Evolutionary conservation across 2,113 vertebrate genomes (phyloP), one percentile per base, ranked within the genome.

Genomic region (Ramphastos sulfuratus): DNA sequence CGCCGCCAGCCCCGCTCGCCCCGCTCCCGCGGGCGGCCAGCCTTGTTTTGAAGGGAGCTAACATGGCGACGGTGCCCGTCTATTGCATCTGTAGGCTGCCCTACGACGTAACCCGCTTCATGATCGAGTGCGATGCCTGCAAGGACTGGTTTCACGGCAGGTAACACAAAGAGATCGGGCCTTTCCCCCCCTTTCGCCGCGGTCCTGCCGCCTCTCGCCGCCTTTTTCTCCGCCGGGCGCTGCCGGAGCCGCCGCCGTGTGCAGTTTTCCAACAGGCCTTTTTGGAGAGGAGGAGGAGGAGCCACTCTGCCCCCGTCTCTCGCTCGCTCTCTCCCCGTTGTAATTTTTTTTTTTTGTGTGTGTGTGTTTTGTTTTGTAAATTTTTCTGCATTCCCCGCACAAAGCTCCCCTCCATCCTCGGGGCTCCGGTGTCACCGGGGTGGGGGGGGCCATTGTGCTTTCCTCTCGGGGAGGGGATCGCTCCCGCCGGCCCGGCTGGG

Each of bases 91-190:
- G 99, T 98, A 98, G 99, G 98, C 98, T 99, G 97, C 99, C 99
- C 97, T 99, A 99, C 99, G 98, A 99, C 98, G 99, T 99, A 97
- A 99, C 98, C 98, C 98, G 99, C 98, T 99, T 99, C 97, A 99
- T 99, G 99, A 99, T 99, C 98, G 99, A 99, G 96, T 99, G 99
- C 98, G 99, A 99, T 92, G 98, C 98, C 92, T 99, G 99, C 97
- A 98, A 99, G 97, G 99, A 99, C 98, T 99, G 99, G 99, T 99
- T 99, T 97, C 99, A 99, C 98, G 99, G 99, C 98, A 99, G 99
- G 98, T 99, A 99, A 98, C 95, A 92, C 89, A 90, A 94, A 93
- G 91, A 84, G 56, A 37, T 52, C 85, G 74, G 91, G 93, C 82
- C 85, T 86, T 55, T 42, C 54, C 65, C 66, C 44, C 66, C 71